Evolutionary conservation across 2,797 vertebrate species (phyloP).

Genomic region (Brachymystax lenok): DNA sequence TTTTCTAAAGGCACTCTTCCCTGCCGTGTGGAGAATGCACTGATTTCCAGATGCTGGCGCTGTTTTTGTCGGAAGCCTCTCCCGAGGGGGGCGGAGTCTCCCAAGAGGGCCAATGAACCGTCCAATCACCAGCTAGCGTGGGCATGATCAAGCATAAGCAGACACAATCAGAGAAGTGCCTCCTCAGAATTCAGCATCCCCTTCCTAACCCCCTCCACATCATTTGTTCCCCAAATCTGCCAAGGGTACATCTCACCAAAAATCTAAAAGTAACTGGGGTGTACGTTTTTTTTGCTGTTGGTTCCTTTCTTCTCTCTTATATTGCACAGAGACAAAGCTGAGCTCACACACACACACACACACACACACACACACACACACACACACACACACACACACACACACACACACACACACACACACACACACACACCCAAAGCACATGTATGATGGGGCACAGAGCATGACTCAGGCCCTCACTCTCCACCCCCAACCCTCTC

Average conservation of each 20-base stretch:
- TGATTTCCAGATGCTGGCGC: conserved; percentile 77
- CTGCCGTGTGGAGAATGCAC: conserved; percentile 83
- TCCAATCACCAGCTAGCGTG: conserved; percentile 69
- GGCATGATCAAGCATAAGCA: conserved; percentile 69
- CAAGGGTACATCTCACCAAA: conserved; percentile 62
- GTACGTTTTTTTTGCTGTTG: too few species aligned
- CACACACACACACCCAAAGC: conserved; percentile 11
- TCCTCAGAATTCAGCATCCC: conserved; percentile 57
- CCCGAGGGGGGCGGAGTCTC: conserved; percentile 74
- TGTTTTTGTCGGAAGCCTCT: conserved; percentile 76
- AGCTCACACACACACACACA: background rate
- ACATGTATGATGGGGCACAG: background rate
- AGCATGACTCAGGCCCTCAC: background rate
- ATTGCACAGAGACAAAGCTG: conserved; percentile 33
- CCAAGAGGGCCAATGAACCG: conserved; percentile 71
- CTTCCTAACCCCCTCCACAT: background rate
- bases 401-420: conserved; percentile 27
- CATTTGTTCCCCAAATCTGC: conserved; percentile 68
- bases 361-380: conserved; percentile 32
- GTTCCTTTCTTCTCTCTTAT: conserved; percentile 18
- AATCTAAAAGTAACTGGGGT: background rate
- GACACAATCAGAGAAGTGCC: conserved; percentile 64
- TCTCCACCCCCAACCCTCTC: background rate
- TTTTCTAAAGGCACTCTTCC: conserved; percentile 78
- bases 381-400: conserved; percentile 11